phyloP scores from a whole-genome alignment of 2,113 vertebrate genomes.

The Nanorana parkeri region DNA sequence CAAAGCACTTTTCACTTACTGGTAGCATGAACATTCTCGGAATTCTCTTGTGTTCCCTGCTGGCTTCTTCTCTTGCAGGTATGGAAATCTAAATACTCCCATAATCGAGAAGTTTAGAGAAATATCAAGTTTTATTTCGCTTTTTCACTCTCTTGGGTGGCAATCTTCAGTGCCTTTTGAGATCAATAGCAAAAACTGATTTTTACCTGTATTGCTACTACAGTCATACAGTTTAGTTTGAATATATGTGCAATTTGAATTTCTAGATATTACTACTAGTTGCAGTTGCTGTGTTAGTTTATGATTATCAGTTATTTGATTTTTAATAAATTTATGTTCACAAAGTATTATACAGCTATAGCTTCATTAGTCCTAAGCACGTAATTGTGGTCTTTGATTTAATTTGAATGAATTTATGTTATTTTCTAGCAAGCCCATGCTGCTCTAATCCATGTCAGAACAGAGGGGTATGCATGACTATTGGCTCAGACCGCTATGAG shows the following conservation, averaged over 20 bases:
- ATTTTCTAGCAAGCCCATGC: conserved; percentile 83
- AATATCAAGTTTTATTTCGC: background rate
- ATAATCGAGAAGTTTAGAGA: too few species aligned
- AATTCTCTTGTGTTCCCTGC: conserved; percentile 58
- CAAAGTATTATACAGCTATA: too few species aligned
- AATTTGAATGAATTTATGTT: background rate
- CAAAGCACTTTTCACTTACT: background rate
- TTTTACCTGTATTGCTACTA: background rate
- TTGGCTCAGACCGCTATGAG: conserved; percentile 77
- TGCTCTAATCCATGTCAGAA: conserved; percentile 95
- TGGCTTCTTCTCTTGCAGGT: conserved; percentile 66
- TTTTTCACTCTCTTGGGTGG: background rate
- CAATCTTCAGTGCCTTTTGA: background rate
- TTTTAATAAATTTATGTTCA: too few species aligned
- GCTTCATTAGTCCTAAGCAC: too few species aligned
- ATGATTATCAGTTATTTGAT: too few species aligned
- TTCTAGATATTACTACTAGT: too few species aligned
- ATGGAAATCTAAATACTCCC: background rate
- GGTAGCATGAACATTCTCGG: conserved; percentile 56
- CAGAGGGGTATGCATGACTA: conserved; percentile 82
- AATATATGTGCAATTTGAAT: too few species aligned
- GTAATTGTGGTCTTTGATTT: too few species aligned
- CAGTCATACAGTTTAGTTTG: background rate
- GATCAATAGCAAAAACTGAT: background rate
- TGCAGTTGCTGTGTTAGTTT: too few species aligned